Conservation (phyloP, 2,113 vertebrate genomes). For the Hyperoodon ampullatus region DNA sequence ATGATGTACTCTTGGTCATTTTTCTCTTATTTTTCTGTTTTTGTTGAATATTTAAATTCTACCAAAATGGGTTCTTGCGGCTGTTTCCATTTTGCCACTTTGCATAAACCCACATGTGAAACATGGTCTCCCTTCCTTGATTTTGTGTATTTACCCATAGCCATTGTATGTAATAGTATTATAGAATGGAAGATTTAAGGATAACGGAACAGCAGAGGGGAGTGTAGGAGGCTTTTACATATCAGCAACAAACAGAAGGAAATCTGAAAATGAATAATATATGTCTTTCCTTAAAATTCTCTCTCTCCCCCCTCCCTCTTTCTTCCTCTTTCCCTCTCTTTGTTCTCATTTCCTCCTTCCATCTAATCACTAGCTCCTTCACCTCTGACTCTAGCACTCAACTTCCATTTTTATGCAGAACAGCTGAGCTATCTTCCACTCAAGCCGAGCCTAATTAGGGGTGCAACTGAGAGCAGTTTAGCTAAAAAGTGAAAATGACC, state of each 20-base stretch:
- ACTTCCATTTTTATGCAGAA: not conserved
- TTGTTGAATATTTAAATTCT: not conserved
- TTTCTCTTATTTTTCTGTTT: not conserved
- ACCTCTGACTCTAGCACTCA: not conserved
- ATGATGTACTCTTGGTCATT: not conserved
- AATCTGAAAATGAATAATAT: constrained; percentile 13
- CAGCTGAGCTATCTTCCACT: not conserved
- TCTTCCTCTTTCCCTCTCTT: not conserved
- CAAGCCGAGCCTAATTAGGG: not conserved
- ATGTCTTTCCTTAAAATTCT: not conserved
- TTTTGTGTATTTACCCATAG: not conserved
- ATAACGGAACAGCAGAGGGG: not conserved
- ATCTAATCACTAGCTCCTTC: not conserved
- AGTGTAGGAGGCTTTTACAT: not conserved
- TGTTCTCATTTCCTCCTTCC: not conserved
- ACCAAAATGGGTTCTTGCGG: not conserved
- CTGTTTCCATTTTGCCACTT: not conserved
- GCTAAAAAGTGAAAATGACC: not conserved
- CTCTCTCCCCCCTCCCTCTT: not conserved
- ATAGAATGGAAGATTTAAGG: not conserved
- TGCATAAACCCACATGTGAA: not conserved
- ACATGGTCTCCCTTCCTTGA: not conserved
- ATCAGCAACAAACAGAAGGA: not conserved
- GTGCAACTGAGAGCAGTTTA: not conserved
- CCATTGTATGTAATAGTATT: not conserved